Conservation (phyloP, 1,140 invertebrate genomes). For the Micrasema minimum region DNA sequence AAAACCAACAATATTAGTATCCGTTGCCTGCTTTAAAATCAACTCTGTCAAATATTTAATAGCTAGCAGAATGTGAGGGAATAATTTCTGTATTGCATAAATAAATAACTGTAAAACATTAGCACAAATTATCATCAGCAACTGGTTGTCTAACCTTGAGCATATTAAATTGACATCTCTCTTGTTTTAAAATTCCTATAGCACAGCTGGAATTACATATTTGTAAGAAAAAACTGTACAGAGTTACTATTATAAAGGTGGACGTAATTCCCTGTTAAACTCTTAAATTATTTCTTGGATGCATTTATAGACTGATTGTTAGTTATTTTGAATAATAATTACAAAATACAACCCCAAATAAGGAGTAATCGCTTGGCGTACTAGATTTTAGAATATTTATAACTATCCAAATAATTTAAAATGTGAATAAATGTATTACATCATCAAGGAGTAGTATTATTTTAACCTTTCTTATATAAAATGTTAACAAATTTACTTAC, state of each 20-base stretch:
- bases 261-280: no score
- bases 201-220: no score
- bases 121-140: constrained; percentile 10
- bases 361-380: constrained; percentile 31
- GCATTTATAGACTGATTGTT: constrained; percentile 35
- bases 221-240: no score
- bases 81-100: no score
- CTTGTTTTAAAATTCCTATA: no score
- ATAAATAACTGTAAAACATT: background rate
- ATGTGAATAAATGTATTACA: constrained; percentile 37
- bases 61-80: no score
- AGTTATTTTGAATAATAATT: constrained; percentile 21
- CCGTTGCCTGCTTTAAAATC: no score
- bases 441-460: constrained; percentile 15
- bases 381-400: constrained; percentile 25
- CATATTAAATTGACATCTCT: no score
- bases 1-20: background rate
- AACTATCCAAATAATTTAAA: constrained; percentile 32
- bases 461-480: background rate
- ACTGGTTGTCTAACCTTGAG: background rate
- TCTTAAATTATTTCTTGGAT: background rate
- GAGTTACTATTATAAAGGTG: no score
- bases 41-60: no score
- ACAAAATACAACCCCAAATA: constrained; percentile 27
- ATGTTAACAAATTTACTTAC: no score